Conservation (phyloP, 2,888 invertebrate species). For the Tyria jacobaeae region DNA sequence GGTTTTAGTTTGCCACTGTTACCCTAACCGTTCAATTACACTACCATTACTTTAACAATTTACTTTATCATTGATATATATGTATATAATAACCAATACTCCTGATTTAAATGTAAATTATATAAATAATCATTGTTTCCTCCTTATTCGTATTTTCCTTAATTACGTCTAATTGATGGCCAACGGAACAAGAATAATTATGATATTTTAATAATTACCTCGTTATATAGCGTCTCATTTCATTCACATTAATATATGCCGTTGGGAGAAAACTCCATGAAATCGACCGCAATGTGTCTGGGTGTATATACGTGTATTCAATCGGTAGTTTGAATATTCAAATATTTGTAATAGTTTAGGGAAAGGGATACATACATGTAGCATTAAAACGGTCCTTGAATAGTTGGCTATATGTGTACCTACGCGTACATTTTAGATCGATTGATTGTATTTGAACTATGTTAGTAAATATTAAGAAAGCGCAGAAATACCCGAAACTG, state of each 20-base stretch:
- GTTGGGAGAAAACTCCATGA: neutral
- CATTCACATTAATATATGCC: conserved; percentile 21
- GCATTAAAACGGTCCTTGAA: neutral
- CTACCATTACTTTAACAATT: neutral
- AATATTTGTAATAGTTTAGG: neutral
- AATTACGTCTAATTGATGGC: conserved; percentile 5
- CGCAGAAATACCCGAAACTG: too few relatives aligned
- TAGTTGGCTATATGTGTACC: neutral
- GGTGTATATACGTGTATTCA: conserved; percentile 5
- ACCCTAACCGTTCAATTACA: too few relatives aligned
- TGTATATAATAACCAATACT: neutral
- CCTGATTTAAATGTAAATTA: neutral
- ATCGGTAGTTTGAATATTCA: conserved; percentile 8
- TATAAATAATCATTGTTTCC: conserved; percentile 2
- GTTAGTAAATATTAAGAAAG: neutral
- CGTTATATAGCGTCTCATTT: conserved; percentile 6
- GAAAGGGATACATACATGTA: too few relatives aligned
- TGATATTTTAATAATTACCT: conserved; percentile 15
- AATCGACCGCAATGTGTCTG: neutral
- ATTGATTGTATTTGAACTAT: neutral
- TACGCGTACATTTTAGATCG: neutral
- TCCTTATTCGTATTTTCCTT: conserved; percentile 6
- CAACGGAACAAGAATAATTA: conserved; percentile 7
- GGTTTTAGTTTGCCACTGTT: too few relatives aligned
- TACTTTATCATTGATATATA: neutral